Evolutionary conservation across 2,113 vertebrate genomes (phyloP), one percentile per base, ranked within the genome.

Genomic region (Anseranas semipalmata): DNA sequence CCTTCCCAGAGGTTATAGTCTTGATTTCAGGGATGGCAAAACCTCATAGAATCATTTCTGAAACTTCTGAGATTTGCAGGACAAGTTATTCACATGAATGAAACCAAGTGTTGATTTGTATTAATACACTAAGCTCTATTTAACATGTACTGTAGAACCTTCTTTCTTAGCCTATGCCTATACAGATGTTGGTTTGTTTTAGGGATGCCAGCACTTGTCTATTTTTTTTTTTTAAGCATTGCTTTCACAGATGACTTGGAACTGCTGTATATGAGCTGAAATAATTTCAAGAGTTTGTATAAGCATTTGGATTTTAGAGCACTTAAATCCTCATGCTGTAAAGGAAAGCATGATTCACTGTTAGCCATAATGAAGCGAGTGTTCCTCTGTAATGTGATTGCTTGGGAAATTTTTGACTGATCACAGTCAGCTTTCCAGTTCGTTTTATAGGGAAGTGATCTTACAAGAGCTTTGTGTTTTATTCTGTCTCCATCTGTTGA

Each of bases 401-500:
- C 87, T 87, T 85, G 62, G 91, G 77, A 91, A 94, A 58, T 85
- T 85, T 96, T 89, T 95, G 71, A 91, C 77, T 89, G 74, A 96
- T 87, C 48, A 43, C 56, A 87, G 45, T 82, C 81, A 83, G 58
- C 66, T 82, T 15, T 74, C 87, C 48, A 87, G 89, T 87, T 74
- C 20, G 24, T 89, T 91, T 70, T 73, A 55, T 37, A 66, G 53
- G 30, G 21, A 78, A 70, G 53, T 83, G 89, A 80, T 91, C 41
- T 87, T 95, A 56, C 45, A 73, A 53, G 58, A 76, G 71, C 77
- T 94, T 93, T 94, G 84, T 95, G 77, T 94, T 91, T 89, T 95
- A 89, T 95, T 96, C 74, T 89, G 78, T 91, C 89, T 96, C 91
- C 94, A 91, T 95, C 87, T 96, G 89, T 89, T 96, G 87, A 95